phyloP scores from a whole-genome alignment of 1,140 invertebrate genomes.

The Conus betulinus region DNA sequence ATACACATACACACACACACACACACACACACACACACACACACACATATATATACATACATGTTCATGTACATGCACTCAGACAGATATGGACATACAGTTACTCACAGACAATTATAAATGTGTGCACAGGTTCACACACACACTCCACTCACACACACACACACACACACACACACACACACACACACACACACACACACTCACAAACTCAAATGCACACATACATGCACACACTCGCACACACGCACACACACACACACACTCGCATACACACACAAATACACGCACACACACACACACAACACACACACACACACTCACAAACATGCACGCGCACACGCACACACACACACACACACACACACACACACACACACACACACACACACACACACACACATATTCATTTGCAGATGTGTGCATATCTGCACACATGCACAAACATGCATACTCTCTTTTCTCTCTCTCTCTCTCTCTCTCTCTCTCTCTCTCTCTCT shows the following conservation, averaged over 20 bases:
- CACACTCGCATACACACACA: background rate
- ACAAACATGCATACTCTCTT: too few species aligned
- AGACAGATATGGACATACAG: background rate
- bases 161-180: background rate
- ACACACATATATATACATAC: background rate
- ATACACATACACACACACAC: background rate
- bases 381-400: too few species aligned
- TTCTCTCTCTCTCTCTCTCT: too few species aligned
- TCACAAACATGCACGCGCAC: too few species aligned
- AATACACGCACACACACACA: background rate
- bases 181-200: background rate
- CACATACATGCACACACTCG: too few species aligned
- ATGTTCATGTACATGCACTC: background rate
- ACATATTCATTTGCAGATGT: too few species aligned
- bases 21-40: background rate
- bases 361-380: background rate
- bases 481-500: too few species aligned
- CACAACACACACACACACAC: slow-evolving; percentile 18
- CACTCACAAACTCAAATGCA: too few species aligned
- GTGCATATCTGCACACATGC: too few species aligned
- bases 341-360: background rate
- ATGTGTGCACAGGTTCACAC: too few species aligned
- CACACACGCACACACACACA: background rate
- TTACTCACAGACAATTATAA: too few species aligned
- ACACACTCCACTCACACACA: slow-evolving; percentile 20